Conservation (phyloP, 1,140 invertebrate species). For the Brachionus manjavacas region DNA sequence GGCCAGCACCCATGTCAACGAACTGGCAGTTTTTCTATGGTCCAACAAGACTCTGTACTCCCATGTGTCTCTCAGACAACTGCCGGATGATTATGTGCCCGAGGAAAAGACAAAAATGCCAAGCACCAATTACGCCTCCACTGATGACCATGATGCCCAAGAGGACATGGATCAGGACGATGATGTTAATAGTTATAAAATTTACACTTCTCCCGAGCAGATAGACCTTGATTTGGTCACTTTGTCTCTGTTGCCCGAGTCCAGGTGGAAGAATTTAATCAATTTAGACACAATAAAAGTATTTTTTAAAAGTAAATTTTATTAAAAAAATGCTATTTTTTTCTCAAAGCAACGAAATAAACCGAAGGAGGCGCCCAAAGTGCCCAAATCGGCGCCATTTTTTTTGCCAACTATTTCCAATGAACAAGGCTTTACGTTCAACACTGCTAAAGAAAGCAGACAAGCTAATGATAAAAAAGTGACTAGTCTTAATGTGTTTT, state of each 20-base stretch:
- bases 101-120: conserved; percentile 63
- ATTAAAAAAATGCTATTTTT: conserved; percentile 46
- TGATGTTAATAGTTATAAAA: conserved; percentile 50
- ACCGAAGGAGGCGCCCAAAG: conserved; percentile 74
- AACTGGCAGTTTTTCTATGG: conserved; percentile 88
- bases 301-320: conserved; percentile 50
- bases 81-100: conserved; percentile 63
- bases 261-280: conserved; percentile 86
- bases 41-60: conserved; percentile 66
- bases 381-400: conserved; percentile 81
- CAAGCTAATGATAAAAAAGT: conserved; percentile 27
- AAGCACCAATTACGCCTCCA: conserved; percentile 46
- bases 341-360: conserved; percentile 68
- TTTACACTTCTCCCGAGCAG: conserved; percentile 73
- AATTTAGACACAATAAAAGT: conserved; percentile 78
- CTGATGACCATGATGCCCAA: conserved; percentile 40
- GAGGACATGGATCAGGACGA: conserved; percentile 54
- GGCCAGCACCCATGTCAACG: conserved; percentile 78
- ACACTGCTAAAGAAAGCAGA: conserved; percentile 58
- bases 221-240: conserved; percentile 76
- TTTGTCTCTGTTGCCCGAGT: conserved; percentile 74
- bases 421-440: conserved; percentile 75
- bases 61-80: conserved; percentile 70
- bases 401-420: conserved; percentile 79
- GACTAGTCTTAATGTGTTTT: background rate